These are phyloP conservation scores for Sinosuthora webbiana DNA, from an alignment of 2,113 vertebrate species.

Conservation along the genomic window DNA sequence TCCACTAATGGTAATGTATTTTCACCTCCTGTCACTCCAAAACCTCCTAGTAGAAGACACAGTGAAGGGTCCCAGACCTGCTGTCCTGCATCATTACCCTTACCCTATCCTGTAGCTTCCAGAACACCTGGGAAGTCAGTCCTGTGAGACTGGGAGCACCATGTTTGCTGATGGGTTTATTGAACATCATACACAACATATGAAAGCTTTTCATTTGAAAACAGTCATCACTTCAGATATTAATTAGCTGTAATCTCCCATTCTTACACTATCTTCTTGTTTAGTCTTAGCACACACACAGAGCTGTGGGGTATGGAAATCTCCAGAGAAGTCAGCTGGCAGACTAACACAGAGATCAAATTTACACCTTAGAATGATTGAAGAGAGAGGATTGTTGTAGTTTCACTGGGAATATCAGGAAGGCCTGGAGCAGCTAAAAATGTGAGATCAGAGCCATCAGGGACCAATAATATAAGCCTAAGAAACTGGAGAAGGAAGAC, in stretches of 20 bases:
- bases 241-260: neutral
- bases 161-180: neutral
- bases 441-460: neutral
- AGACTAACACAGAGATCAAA: neutral
- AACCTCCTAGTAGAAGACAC: neutral
- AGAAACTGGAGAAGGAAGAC: conserved; percentile 31
- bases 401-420: conserved; percentile 15
- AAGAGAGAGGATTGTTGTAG: neutral
- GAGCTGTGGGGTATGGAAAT: neutral
- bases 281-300: neutral
- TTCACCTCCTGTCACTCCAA: neutral
- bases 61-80: neutral
- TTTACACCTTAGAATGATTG: neutral
- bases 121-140: neutral
- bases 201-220: neutral
- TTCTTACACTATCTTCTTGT: neutral
- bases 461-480: neutral
- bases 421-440: neutral
- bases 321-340: neutral
- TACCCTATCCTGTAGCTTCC: neutral
- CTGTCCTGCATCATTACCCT: neutral
- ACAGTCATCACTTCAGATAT: neutral
- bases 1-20: neutral
- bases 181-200: accelerated
- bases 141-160: neutral